These are phyloP conservation scores for Melospiza melodia DNA, from an alignment of 2,113 vertebrate genomes.

Conservation along the genomic window DNA sequence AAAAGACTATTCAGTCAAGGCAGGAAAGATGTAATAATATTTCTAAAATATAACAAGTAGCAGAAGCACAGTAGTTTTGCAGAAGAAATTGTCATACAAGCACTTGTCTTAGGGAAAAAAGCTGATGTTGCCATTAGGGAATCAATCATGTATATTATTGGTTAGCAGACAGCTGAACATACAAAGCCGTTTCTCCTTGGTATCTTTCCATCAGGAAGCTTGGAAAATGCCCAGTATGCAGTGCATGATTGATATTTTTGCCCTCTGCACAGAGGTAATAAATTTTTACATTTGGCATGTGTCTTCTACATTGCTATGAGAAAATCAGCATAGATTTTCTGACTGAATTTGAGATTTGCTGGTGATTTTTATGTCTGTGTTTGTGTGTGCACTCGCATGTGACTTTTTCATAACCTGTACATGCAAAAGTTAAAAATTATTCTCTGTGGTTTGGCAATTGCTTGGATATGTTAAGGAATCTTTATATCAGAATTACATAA, in stretches of 20 bases:
- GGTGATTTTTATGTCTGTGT: neutral
- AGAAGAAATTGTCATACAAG: neutral
- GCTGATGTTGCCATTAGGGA: neutral
- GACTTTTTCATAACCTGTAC: neutral
- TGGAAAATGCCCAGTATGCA: neutral
- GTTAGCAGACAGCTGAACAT: neutral
- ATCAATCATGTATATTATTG: neutral
- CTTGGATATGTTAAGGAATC: neutral
- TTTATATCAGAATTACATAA: neutral
- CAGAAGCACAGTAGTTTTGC: neutral
- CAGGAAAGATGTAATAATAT: neutral
- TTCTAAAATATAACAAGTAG: neutral
- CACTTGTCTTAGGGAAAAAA: neutral
- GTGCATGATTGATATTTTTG: neutral
- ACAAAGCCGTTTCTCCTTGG: neutral
- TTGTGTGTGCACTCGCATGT: neutral
- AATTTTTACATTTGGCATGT: neutral
- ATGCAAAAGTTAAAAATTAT: neutral
- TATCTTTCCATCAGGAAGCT: neutral
- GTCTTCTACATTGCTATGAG: neutral
- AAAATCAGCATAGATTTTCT: neutral
- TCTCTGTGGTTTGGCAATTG: neutral
- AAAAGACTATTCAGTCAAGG: neutral
- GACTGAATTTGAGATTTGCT: neutral
- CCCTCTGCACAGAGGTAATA: neutral